Base-by-base conservation (phyloP, 1,140 invertebrate genomes). In the Drosophila repleta region DNA sequence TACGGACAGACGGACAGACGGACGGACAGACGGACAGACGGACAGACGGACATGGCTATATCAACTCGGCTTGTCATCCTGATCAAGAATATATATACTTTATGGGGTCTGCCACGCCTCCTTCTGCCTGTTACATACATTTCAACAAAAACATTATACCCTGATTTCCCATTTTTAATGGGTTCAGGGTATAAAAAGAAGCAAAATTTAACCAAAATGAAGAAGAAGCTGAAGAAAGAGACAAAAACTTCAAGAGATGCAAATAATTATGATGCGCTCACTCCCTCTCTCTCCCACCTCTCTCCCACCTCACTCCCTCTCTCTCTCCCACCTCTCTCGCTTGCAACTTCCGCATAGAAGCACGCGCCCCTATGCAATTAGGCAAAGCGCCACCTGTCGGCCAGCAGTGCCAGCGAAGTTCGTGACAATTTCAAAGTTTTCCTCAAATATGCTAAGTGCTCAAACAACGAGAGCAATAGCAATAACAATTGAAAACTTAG, bases 171-270 rank as follows among this genome's bases (percentile, higher is more conserved):
- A n/a, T n/a, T n/a, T n/a, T n/a, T n/a, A n/a, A n/a, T n/a, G n/a
- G n/a, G n/a, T n/a, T n/a, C n/a, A n/a, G n/a, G n/a, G n/a, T n/a
- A n/a, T n/a, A 62, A 65, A 67, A 53, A 49, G 41, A n/a, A 45
- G 46, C 53, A 35, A 29, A 53, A 58, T 8, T 29, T 32, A 48
- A 72, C 32, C 29, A 63, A 62, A 66, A 57, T 46, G 57, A 49
- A 55, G 17, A 35, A 48, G 21, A 35, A 58, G 11, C 15, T 7
- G 37, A 29, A 51, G 4, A 57, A 60, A 11, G 17, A 72, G 32
- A 64, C 49, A 60, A 15, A 72, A 66, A 53, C 35, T 56, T 60
- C 17, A 61, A 61, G 39, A 75, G 62, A 76, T 80, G 76, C 76
- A 75, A 75, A 63, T 72, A 58, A 73, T 51, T 74, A 70, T 26